phyloP scores from a whole-genome alignment of 1,140 invertebrate species.

The Drosophila navojoa region DNA sequence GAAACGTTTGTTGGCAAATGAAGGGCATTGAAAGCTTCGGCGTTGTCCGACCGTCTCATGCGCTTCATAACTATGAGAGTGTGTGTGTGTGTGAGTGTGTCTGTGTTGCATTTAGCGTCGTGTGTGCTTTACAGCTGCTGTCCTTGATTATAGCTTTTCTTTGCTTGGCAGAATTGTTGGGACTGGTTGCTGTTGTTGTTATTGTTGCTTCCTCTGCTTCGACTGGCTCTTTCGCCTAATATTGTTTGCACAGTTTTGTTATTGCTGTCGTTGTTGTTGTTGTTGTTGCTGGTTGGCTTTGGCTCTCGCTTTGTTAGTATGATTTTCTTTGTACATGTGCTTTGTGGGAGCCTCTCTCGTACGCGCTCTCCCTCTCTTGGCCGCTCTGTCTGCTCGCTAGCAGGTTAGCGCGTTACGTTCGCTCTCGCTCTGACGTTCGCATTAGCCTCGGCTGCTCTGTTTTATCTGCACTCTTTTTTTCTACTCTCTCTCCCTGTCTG shows the following conservation, averaged over 20 bases:
- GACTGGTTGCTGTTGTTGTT: slow-evolving; percentile 44
- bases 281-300: slow-evolving; percentile 38
- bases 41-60: slow-evolving; percentile 30
- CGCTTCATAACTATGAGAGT: background rate
- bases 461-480: slow-evolving; percentile 9
- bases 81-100: slow-evolving; percentile 13
- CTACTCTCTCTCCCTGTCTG: slow-evolving; percentile 14
- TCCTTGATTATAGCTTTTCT: slow-evolving; percentile 78
- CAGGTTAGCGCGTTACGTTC: slow-evolving; percentile 25
- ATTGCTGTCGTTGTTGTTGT: slow-evolving; percentile 36
- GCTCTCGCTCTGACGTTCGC: slow-evolving; percentile 28
- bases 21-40: slow-evolving; percentile 60
- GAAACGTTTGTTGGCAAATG: slow-evolving; percentile 34
- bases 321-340: slow-evolving; percentile 65
- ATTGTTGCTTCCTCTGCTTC: slow-evolving; percentile 20
- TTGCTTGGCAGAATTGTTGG: slow-evolving; percentile 55
- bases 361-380: slow-evolving; percentile 8
- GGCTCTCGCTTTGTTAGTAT: slow-evolving; percentile 74
- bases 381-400: slow-evolving; percentile 4
- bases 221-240: slow-evolving; percentile 33
- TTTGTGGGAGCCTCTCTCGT: slow-evolving; percentile 44
- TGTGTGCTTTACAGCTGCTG: slow-evolving; percentile 61
- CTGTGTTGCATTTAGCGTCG: slow-evolving; percentile 40
- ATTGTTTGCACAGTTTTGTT: slow-evolving; percentile 29
- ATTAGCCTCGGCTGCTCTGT: slow-evolving; percentile 32